Conservation (phyloP, 2,888 invertebrate genomes). For the Drosophila flavopinicola region DNA sequence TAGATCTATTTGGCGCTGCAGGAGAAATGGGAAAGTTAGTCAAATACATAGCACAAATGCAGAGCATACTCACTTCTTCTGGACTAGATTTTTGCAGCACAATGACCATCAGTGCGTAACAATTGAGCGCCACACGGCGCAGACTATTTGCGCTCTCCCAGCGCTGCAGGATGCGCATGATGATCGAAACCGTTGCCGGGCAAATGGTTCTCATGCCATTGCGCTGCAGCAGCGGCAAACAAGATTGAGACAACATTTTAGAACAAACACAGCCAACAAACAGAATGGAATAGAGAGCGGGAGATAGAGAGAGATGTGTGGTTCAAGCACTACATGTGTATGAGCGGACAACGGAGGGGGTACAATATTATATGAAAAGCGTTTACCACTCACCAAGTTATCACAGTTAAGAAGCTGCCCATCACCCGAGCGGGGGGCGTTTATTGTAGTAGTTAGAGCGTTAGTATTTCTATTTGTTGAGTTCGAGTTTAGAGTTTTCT, state of each 20-base stretch:
- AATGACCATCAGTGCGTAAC: constrained; percentile 86
- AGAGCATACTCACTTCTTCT: constrained; percentile 84
- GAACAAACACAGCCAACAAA: not conserved
- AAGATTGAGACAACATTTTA: constrained; percentile 1
- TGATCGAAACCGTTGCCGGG: constrained; percentile 87
- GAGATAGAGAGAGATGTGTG: constrained; percentile 3
- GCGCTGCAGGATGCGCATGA: constrained; percentile 85
- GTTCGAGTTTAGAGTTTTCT: constrained; percentile 83
- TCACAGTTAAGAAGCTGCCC: constrained; percentile 84
- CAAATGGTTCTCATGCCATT: constrained; percentile 87
- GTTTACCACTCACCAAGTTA: constrained; percentile 83
- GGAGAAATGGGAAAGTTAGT: constrained; percentile 5
- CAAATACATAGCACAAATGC: too few relatives aligned
- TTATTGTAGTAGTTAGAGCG: constrained; percentile 80
- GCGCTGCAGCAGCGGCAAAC: constrained; percentile 79
- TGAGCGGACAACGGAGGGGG: constrained; percentile 21
- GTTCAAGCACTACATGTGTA: constrained; percentile 35
- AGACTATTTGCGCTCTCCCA: constrained; percentile 84
- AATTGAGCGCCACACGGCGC: constrained; percentile 85
- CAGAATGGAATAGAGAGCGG: constrained; percentile 7
- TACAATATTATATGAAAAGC: constrained; percentile 37
- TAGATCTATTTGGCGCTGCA: constrained; percentile 87
- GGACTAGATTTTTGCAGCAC: constrained; percentile 86
- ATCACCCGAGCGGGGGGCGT: constrained; percentile 83
- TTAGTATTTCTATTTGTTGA: constrained; percentile 79